phyloP scores from a whole-genome alignment of 2,888 invertebrate species.

The Chouioia cunea region DNA sequence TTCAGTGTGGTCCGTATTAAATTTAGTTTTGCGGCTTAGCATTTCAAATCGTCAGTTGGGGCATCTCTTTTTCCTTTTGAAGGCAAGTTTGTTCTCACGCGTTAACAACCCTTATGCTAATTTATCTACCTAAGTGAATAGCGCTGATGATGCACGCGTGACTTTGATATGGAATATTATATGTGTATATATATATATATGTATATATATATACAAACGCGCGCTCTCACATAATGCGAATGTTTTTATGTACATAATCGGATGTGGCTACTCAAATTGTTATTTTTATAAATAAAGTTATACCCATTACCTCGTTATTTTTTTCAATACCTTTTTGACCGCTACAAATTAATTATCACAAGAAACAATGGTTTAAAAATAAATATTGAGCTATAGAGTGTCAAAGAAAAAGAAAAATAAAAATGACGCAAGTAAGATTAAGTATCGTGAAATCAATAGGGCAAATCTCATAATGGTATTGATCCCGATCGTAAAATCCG shows the following conservation, averaged over 20 bases:
- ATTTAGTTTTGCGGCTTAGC: slow-evolving; percentile 46
- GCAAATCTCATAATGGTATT: slow-evolving; percentile 21
- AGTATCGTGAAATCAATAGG: neutral
- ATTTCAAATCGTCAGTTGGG: slow-evolving; percentile 44
- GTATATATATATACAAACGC: slow-evolving; percentile 18
- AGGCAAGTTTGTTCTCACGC: slow-evolving; percentile 48
- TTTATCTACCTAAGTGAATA: slow-evolving; percentile 47
- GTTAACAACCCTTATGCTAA: slow-evolving; percentile 50
- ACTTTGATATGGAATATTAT: slow-evolving; percentile 38
- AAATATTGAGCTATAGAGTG: no score
- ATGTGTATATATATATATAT: no score
- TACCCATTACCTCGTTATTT: no score
- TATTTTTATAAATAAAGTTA: neutral
- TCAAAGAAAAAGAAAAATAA: slow-evolving; percentile 4
- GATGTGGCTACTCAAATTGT: neutral
- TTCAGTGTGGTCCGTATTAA: slow-evolving; percentile 36
- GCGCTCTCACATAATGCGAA: slow-evolving; percentile 21
- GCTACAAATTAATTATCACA: no score
- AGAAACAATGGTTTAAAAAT: no score
- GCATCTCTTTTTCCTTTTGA: slow-evolving; percentile 42
- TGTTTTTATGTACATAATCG: slow-evolving; percentile 13
- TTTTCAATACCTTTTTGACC: no score
- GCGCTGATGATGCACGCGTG: slow-evolving; percentile 43
- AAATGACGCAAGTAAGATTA: slow-evolving; percentile 19
- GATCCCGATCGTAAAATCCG: slow-evolving; percentile 52